Base-by-base conservation (phyloP, 2,888 invertebrate species). In the Gisinianus flammeolus region DNA sequence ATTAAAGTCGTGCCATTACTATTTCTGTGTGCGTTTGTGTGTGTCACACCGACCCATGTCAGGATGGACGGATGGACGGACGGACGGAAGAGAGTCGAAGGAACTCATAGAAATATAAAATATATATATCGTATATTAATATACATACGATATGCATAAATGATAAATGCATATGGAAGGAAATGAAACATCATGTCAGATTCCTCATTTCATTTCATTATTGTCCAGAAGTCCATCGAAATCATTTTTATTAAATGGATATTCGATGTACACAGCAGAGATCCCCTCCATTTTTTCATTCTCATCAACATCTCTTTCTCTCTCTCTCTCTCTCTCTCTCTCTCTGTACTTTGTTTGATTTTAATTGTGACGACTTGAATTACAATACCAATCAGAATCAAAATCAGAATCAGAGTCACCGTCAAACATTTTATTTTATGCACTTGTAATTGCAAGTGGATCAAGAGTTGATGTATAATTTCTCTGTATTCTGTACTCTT, bases 1-100 rank as follows among this genome's bases (percentile, higher is more conserved):
- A 83, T 82, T 80, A 83, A 83, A 83, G 79, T 83, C 83, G 83
- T 83, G 83, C 81, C 72, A 81, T 75, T 75, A 67, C 67, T 70
- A 70, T 58, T 35, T 75, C 44, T 35, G 33, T 67, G 33, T 35
- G 58, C 31, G 58, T 74, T 74, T 74, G 64, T 77, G 71, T 71
- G 44, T 78, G 73, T 68, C 73, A 73, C 77, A 78, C 77, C 71
- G 76, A 64, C 73, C n/a, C 31, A 68, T 24, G 33, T 26, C n/a
- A 19, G 19, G 22, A 74, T 33, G 56, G 77, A 70, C 35, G 35
- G 77, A 66, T 30, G 31, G 75, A 77, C 44, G 62, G 70, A 77
- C 69, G 44, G 68, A 68, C 68, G 31, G 67, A 31, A 24, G 28
- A 26, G 64, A 58, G 58, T 56, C 3, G 26, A 58, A 19, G 19